These are phyloP conservation scores for Synchiropus splendidus DNA, from an alignment of 2,113 vertebrate genomes.

Conservation along the genomic window DNA sequence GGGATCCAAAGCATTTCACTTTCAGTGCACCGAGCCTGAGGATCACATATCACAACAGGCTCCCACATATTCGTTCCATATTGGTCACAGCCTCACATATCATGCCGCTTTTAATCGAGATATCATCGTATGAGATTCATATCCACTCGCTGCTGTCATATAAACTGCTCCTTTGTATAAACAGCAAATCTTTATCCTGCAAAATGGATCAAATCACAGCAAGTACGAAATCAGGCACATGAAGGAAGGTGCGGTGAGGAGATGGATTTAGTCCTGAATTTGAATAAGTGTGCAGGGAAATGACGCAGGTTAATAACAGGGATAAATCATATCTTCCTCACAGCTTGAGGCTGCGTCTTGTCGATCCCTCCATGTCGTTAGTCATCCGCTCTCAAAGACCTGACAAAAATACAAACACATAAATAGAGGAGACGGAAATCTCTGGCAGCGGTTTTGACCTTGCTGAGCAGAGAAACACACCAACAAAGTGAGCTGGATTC, in stretches of 20 bases:
- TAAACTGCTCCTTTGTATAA: conserved; percentile 24
- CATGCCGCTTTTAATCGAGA: conserved; percentile 36
- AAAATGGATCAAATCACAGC: conserved; percentile 36
- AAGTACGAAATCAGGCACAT: conserved; percentile 13
- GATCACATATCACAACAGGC: neutral
- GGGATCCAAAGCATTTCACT: neutral
- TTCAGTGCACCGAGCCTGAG: neutral
- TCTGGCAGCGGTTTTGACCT: conserved; percentile 19
- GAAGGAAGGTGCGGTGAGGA: conserved; percentile 8
- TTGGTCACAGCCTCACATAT: conserved; percentile 10
- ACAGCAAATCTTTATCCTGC: conserved; percentile 39
- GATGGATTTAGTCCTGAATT: conserved; percentile 44
- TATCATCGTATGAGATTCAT: conserved; percentile 37
- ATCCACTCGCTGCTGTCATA: conserved; percentile 11
- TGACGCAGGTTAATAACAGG: conserved; percentile 54
- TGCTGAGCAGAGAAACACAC: too few relatives aligned
- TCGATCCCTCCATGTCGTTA: conserved; percentile 43
- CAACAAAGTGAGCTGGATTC: too few relatives aligned
- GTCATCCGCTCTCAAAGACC: conserved; percentile 47
- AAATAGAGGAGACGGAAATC: conserved; percentile 37
- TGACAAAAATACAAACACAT: conserved; percentile 48
- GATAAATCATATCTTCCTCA: conserved; percentile 50
- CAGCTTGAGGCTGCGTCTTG: conserved; percentile 42
- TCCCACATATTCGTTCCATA: neutral
- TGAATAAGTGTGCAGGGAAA: conserved; percentile 43